Conservation (phyloP, 2,113 vertebrate genomes). For the Bucco capensis region DNA sequence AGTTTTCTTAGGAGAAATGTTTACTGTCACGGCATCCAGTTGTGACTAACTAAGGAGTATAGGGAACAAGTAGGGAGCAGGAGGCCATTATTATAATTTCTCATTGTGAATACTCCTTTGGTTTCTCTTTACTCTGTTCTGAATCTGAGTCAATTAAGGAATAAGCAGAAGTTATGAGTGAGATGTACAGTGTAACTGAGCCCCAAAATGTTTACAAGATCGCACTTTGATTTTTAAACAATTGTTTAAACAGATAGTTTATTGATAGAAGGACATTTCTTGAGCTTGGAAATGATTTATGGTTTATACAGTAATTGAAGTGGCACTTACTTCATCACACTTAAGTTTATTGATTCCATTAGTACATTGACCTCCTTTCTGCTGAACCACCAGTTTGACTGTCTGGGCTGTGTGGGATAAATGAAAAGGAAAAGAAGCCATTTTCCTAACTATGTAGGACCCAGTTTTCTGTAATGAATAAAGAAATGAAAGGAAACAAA, state of each 20-base stretch:
- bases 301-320: not conserved
- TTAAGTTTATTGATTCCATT: slow-evolving; percentile 50
- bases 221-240: slow-evolving; percentile 47
- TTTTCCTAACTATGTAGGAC: not conserved
- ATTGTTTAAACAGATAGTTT: slow-evolving; percentile 16
- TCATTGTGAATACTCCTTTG: not conserved
- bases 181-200: not conserved
- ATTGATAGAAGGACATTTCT: not conserved
- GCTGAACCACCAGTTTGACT: slow-evolving; percentile 10
- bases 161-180: not conserved
- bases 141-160: not conserved
- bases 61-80: not conserved
- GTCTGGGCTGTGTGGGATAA: not conserved
- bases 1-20: not conserved
- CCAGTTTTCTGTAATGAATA: not conserved
- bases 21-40: not conserved
- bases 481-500: not conserved
- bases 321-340: slow-evolving; percentile 53
- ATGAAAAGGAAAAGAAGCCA: not conserved
- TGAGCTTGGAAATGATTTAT: not conserved
- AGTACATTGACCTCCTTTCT: slow-evolving; percentile 40
- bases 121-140: not conserved
- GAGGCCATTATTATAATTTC: not conserved
- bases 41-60: not conserved
- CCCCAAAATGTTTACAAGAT: slow-evolving; percentile 22